Evolutionary conservation across 2,888 invertebrate species (phyloP).

Genomic region (Acanthosepion lycidas): DNA sequence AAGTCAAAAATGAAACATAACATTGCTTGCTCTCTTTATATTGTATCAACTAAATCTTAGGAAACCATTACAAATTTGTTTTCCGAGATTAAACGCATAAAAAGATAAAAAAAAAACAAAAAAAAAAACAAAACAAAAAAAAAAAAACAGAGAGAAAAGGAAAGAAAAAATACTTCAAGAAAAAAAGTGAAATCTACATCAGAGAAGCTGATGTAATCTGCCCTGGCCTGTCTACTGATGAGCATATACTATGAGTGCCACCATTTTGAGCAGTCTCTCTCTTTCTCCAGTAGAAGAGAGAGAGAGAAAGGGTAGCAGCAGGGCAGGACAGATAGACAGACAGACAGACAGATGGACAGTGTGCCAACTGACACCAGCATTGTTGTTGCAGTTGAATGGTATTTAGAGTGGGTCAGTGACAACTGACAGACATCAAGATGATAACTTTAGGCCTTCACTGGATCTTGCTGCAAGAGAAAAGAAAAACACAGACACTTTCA

Average conservation of each 20-base stretch:
- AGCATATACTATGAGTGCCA: background rate
- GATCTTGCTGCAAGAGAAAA: background rate
- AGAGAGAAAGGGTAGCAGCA: background rate
- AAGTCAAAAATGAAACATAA: background rate
- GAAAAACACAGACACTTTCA: background rate
- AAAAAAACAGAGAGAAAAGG: background rate
- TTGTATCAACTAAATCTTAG: background rate
- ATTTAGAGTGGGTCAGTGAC: background rate
- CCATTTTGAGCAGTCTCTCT: background rate
- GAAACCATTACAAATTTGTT: background rate
- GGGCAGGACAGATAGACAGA: background rate
- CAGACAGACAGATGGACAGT: background rate
- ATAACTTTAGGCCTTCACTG: background rate
- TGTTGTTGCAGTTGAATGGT: background rate
- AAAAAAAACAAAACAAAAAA: background rate
- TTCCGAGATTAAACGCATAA: background rate
- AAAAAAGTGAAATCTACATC: background rate
- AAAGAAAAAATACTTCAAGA: background rate
- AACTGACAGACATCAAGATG: background rate
- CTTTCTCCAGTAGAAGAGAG: background rate
- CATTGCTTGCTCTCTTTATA: background rate
- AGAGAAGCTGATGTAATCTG: background rate
- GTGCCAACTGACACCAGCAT: background rate
- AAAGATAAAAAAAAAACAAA: background rate
- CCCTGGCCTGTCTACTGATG: background rate